phyloP scores from a whole-genome alignment of 2,797 vertebrate genomes.

The Gymnocypris eckloni region DNA sequence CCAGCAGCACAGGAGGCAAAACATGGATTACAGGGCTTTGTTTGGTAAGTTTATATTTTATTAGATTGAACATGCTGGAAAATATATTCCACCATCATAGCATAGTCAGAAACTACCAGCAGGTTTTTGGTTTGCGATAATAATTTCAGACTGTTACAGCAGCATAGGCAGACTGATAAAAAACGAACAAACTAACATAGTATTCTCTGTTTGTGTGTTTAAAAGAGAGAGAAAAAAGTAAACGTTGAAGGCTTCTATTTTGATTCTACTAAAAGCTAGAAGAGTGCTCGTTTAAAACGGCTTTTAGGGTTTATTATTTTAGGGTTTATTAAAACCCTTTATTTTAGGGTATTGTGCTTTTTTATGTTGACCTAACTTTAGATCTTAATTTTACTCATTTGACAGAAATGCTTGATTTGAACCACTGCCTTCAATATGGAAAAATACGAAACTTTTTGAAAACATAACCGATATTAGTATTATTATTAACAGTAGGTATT shows the following conservation, averaged over 20 bases:
- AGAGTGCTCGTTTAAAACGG: too few relatives aligned
- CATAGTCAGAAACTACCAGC: conserved; percentile 63
- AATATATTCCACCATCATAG: not conserved
- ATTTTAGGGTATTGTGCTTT: not conserved
- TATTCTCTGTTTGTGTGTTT: not conserved
- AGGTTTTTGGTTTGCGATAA: conserved; percentile 63
- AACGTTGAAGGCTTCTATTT: not conserved
- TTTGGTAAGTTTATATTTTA: conserved; percentile 72
- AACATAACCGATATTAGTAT: not conserved
- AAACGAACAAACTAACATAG: not conserved
- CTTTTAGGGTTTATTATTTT: too few relatives aligned
- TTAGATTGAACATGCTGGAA: conserved; percentile 20
- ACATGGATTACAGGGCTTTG: conserved; percentile 76
- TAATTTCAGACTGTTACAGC: not conserved
- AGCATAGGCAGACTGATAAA: not conserved
- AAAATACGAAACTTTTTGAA: not conserved
- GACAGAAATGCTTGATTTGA: not conserved
- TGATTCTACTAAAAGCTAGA: not conserved
- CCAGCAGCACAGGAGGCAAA: conserved; percentile 54
- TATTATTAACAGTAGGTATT: not conserved
- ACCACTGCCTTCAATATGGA: not conserved
- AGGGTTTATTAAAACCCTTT: not conserved
- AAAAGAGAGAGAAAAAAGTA: not conserved
- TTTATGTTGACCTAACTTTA: not conserved
- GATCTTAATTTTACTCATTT: not conserved